Base-by-base conservation (phyloP, 1,140 invertebrate genomes). In the Drosophila ambigua region DNA sequence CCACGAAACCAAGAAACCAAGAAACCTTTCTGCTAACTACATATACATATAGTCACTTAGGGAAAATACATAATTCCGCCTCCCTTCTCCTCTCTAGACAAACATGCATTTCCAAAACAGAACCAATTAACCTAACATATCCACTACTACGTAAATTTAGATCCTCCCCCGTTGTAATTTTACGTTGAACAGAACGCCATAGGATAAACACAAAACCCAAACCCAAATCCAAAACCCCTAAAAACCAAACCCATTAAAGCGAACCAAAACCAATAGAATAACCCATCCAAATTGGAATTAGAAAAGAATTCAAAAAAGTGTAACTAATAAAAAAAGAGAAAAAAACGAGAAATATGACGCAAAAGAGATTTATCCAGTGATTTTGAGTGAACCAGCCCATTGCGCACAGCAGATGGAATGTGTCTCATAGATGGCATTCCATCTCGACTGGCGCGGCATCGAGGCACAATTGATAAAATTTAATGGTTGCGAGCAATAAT, bases 401-500 rank as follows among this genome's bases (percentile, higher is more conserved):
- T 58, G 72, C 77, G 77, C 49, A 79, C 79, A 67, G 79, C 57
- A 83, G 61, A 48, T 79, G 79, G 79, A 83, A 83, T 79, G 55
- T 48, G 51, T 51, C 59, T 43, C 28, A 26, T 31, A 62, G 58
- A 80, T 60, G 71, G 78, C 79, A 81, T 77, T 72, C 69, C 74
- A 64, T 53, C 26, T 49, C 46, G 52, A 82, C 58, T 73, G 73
- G 48, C 64, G 67, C 58, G 52, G 65, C 64, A 71, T 50, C 65
- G 61, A 67, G 55, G 63, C 64, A 65, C 44, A 77, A 69, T 75
- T 71, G 72, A 54, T 54, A 23, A 71, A 85, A 87, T 68, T 74
- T 72, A 91, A 90, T 91, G 90, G 90, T 84, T 91, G 90, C 90
- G 90, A 91, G 90, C 90, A 91, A 91, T 91, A 91, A 91, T 91